These are phyloP conservation scores for Lomographa bimaculata DNA, from an alignment of 2,888 invertebrate genomes.

Conservation along the genomic window DNA sequence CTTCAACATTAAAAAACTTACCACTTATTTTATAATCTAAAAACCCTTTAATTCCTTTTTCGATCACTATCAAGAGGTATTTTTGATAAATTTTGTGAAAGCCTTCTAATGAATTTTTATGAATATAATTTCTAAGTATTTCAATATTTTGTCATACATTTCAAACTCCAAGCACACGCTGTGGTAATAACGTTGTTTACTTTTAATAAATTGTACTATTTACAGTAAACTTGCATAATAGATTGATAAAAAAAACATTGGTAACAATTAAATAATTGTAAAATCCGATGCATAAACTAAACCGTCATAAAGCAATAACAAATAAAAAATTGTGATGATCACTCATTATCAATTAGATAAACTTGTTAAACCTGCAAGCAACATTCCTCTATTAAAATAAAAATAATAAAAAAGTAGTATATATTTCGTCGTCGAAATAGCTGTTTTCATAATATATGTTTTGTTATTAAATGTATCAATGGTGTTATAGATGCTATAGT, in stretches of 20 bases:
- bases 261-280: slow-evolving; percentile 61
- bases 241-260: slow-evolving; percentile 54
- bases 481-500: no score
- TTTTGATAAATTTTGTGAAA: slow-evolving; percentile 70
- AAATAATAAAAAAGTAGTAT: slow-evolving; percentile 44
- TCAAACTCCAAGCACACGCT: slow-evolving; percentile 12
- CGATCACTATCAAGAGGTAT: slow-evolving; percentile 81
- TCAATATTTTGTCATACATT: slow-evolving; percentile 12
- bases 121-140: slow-evolving; percentile 54
- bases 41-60: slow-evolving; percentile 72
- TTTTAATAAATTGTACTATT: slow-evolving; percentile 66
- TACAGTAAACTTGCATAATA: slow-evolving; percentile 58
- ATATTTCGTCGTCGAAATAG: slow-evolving; percentile 5
- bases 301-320: slow-evolving; percentile 56
- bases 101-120: slow-evolving; percentile 51
- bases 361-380: slow-evolving; percentile 15
- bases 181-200: slow-evolving; percentile 33
- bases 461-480: no score
- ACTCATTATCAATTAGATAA: slow-evolving; percentile 21
- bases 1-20: slow-evolving; percentile 76
- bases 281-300: slow-evolving; percentile 57
- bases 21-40: slow-evolving; percentile 66
- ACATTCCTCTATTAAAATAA: slow-evolving; percentile 31
- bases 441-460: no score
- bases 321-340: slow-evolving; percentile 53